phyloP scores from a whole-genome alignment of 2,797 vertebrate species.

The Carapus acus region DNA sequence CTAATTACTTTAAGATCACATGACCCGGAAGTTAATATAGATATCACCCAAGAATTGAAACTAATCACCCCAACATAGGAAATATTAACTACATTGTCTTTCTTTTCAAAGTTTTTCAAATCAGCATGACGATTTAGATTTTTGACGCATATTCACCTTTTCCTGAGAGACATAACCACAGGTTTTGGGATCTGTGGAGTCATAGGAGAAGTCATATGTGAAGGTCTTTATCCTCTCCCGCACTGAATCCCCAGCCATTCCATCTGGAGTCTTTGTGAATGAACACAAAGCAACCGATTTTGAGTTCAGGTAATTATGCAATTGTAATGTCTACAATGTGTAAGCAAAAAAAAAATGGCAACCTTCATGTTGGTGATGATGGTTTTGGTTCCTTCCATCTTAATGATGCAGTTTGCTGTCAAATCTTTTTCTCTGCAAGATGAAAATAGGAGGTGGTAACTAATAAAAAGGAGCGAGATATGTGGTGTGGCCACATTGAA shows the following conservation, averaged over 20 bases:
- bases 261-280: conserved; percentile 75
- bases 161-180: conserved; percentile 85
- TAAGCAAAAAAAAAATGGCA: not conserved
- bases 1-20: too few species aligned
- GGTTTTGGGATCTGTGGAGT: conserved; percentile 82
- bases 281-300: not conserved
- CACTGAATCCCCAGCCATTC: conserved; percentile 75
- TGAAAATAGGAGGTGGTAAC: too few species aligned
- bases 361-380: conserved; percentile 89
- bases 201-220: conserved; percentile 95
- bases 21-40: too few species aligned
- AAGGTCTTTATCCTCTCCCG: conserved; percentile 89
- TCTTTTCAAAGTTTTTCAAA: too few species aligned
- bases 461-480: too few species aligned
- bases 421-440: conserved; percentile 85
- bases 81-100: too few species aligned
- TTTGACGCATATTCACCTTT: conserved; percentile 71
- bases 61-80: too few species aligned
- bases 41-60: too few species aligned
- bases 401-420: conserved; percentile 86
- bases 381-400: conserved; percentile 91
- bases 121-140: not conserved
- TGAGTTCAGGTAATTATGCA: not conserved
- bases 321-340: too few species aligned
- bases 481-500: too few species aligned